phyloP scores from a whole-genome alignment of 2,888 invertebrate species.

The Flexamia atlantica region DNA sequence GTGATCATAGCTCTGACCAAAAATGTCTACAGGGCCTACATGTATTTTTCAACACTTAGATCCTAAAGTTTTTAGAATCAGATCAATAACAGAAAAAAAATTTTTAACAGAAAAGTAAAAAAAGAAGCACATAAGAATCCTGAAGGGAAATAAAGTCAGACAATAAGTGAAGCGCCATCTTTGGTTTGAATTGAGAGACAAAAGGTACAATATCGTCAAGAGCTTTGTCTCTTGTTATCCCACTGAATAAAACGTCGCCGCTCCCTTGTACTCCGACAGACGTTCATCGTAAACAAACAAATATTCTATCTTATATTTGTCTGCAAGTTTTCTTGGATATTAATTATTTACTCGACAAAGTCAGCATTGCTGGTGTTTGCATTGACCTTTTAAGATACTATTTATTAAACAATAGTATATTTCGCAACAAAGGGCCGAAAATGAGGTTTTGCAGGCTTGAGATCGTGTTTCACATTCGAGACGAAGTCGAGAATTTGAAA shows the following conservation, averaged over 20 bases:
- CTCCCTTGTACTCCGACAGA: background rate
- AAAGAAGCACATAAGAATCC: background rate
- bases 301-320: background rate
- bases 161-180: slow-evolving; percentile 36
- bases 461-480: too few relatives aligned
- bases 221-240: slow-evolving; percentile 35
- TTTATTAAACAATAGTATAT: too few relatives aligned
- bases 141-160: slow-evolving; percentile 4
- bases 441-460: too few relatives aligned
- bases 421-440: too few relatives aligned
- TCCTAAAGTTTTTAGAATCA: too few relatives aligned
- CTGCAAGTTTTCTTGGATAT: background rate
- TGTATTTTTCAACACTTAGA: too few relatives aligned
- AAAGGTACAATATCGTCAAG: slow-evolving; percentile 38
- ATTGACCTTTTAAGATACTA: too few relatives aligned
- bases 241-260: slow-evolving; percentile 10
- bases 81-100: background rate
- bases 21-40: too few relatives aligned
- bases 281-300: slow-evolving; percentile 32
- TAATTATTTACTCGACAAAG: too few relatives aligned
- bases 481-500: too few relatives aligned
- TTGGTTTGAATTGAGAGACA: slow-evolving; percentile 46
- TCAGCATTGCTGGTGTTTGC: too few relatives aligned
- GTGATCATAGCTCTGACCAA: too few relatives aligned
- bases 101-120: background rate